A percentile compares a stretch with the other conserved stretches of the same genome.
phyloP scores from a whole-genome alignment of 2,888 invertebrate species.

The Eupithecia pulchellata region DNA sequence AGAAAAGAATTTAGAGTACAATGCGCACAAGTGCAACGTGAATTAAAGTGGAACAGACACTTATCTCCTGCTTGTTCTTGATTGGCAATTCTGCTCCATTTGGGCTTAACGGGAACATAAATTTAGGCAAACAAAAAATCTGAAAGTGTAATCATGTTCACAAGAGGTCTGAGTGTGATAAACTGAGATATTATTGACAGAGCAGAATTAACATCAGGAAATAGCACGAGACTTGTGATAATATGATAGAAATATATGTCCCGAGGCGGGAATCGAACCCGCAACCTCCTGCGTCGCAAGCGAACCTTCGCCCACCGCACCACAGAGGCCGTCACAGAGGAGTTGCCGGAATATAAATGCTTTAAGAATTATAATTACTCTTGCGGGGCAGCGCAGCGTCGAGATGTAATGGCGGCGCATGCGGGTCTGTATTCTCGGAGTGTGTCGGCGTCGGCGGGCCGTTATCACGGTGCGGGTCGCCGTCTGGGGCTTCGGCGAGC shows the following conservation, averaged over 20 bases:
- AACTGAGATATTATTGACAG: background rate
- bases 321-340: no score
- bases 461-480: conserved; percentile 72
- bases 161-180: background rate
- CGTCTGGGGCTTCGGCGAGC: conserved; percentile 62
- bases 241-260: no score
- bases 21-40: background rate
- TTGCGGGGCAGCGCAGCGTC: conserved; percentile 85
- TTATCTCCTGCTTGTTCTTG: no score
- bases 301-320: no score
- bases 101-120: no score
- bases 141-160: background rate
- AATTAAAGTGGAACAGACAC: no score
- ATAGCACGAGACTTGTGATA: background rate
- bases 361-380: conserved; percentile 53
- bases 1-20: no score
- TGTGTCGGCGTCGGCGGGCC: conserved; percentile 83
- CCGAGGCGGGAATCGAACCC: no score
- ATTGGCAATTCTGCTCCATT: no score
- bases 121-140: background rate
- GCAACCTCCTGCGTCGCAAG: no score
- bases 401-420: conserved; percentile 79
- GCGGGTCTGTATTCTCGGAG: conserved; percentile 78
- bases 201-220: background rate
- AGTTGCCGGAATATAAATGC: background rate